Base-by-base conservation (phyloP, 2,888 invertebrate genomes). In the Stenurella melanura region DNA sequence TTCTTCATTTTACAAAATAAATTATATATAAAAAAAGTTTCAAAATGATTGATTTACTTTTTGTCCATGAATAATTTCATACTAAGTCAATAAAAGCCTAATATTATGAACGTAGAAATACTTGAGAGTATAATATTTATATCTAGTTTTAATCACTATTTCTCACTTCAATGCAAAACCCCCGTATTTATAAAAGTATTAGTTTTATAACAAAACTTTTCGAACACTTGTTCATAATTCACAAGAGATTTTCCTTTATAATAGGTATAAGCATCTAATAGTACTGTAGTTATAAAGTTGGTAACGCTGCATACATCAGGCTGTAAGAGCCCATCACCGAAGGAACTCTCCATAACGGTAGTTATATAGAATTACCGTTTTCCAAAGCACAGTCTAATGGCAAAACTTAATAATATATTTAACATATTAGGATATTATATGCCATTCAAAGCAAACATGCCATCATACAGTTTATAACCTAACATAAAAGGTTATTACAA, bases 311-410 rank as follows among this genome's bases (percentile, higher is more conserved):
- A 58, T 58, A 58, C 19, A 21, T 58, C 58, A 58, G 9, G 19
- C 19, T 58, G 18, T 58, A 19, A 58, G 0, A 58, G 12, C 15
- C 11, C 58, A 19, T 58, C 19, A 58, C 11, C 17, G 57, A 17
- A 12, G 58, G 21, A 19, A 58, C 11, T 21, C 58, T 12, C 58
- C 18, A 12, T 12, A 58, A 19, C 12, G 4, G 19, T 58, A 19
- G 19, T 19, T 19, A 9, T 58, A 58, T 58, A 58, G 58, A 58
- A 58, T 58, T 58, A 58, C 6, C 11, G 58, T 21, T 58, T 58
- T 1, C 58, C 58, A 19, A 56, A 56, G 56, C 15, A n/a, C 17
- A 56, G 18, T 56, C 42, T 42, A 42, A n/a, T 12, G 42, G 18
- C 56, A 18, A 18, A 17, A 18, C 12, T 19, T 58, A n/a, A 58